Conservation (phyloP, 2,797 vertebrate species). For the Melanotaenia pygmaea region DNA sequence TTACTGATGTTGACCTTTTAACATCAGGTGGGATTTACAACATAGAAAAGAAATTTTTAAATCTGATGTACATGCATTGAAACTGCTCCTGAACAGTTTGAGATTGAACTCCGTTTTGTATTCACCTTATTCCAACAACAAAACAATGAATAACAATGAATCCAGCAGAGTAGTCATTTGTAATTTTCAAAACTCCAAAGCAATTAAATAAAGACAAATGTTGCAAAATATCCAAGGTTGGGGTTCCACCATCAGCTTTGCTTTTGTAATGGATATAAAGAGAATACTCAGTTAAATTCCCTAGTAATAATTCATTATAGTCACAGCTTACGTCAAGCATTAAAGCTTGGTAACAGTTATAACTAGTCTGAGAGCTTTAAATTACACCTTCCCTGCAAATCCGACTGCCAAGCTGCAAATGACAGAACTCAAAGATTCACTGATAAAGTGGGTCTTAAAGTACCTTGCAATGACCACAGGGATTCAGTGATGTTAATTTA, state of each 20-base stretch:
- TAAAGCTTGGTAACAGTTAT: conserved; percentile 41
- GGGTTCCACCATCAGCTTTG: neutral
- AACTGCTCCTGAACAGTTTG: conserved; percentile 1
- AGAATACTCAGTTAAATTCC: neutral
- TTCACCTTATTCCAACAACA: neutral
- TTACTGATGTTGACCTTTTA: conserved; percentile 21
- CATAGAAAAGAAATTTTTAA: neutral
- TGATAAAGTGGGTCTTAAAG: conserved; percentile 67
- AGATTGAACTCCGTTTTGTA: neutral
- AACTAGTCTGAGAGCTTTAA: conserved; percentile 57
- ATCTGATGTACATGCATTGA: conserved; percentile 26
- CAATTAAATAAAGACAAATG: neutral
- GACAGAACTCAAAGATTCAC: conserved; percentile 49
- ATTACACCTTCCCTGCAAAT: conserved; percentile 59
- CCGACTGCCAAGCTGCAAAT: conserved; percentile 47
- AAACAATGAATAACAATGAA: neutral
- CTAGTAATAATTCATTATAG: conserved; percentile 13
- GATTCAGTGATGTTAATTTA: conserved; percentile 65
- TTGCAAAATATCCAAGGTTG: neutral
- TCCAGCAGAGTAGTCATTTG: neutral
- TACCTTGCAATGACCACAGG: conserved; percentile 58
- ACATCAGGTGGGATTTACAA: conserved; percentile 24
- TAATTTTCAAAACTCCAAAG: conserved; percentile 6
- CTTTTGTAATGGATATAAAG: neutral
- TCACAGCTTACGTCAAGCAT: conserved; percentile 31